Conservation (phyloP, 2,113 vertebrate species). For the Macaca nemestrina region DNA sequence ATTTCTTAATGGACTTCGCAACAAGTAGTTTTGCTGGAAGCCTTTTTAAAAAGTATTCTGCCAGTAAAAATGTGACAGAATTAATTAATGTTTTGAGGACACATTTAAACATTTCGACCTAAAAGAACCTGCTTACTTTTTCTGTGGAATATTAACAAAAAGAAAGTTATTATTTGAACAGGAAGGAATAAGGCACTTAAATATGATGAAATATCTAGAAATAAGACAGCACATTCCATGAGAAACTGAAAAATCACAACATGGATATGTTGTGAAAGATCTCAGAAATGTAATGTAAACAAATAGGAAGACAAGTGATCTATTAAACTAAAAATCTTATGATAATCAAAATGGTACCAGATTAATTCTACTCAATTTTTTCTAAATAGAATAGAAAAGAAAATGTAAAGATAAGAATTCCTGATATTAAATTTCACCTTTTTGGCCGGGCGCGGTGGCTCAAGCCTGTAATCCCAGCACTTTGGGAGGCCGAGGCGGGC, state of each 20-base stretch:
- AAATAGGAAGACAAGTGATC: background rate
- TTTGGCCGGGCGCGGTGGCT: too few relatives aligned
- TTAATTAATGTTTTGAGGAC: background rate
- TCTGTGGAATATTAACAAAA: background rate
- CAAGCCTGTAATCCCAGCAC: too few relatives aligned
- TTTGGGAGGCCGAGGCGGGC: too few relatives aligned
- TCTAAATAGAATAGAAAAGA: background rate
- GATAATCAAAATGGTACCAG: background rate
- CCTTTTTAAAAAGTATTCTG: background rate
- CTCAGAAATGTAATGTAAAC: background rate
- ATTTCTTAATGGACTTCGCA: background rate
- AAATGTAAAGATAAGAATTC: background rate
- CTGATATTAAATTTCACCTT: background rate
- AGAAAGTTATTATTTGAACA: background rate
- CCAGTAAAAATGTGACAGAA: background rate
- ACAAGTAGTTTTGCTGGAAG: background rate
- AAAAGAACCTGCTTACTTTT: background rate
- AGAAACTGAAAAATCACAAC: background rate
- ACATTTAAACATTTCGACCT: background rate
- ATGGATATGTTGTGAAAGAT: background rate
- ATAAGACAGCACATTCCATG: background rate
- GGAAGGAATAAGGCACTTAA: slow-evolving; percentile 1
- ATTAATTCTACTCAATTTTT: background rate
- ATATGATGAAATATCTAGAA: background rate
- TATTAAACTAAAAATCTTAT: background rate